Base-by-base conservation (phyloP, 2,888 invertebrate genomes). In the Troides oblongomaculatus region DNA sequence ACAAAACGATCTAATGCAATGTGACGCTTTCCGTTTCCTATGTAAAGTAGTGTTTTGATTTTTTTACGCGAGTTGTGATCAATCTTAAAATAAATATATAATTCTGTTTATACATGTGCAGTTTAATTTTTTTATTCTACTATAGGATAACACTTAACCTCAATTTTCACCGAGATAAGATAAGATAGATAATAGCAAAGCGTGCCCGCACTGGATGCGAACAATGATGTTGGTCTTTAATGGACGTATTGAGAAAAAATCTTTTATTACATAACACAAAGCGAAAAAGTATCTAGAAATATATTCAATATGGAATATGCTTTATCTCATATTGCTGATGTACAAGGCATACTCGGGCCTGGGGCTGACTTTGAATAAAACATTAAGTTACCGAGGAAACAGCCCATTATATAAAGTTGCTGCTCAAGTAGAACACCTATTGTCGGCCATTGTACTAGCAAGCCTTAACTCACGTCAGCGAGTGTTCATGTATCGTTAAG, bases 41-140 rank as follows among this genome's bases (percentile, higher is more conserved):
- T 72, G 66, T 82, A 83, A 79, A 73, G 81, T 86, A 86, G 83
- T 81, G 81, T 84, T 85, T 82, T 77, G 80, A 84, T 82, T 86
- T 86, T 53, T 60, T 88, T 84, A 87, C 85, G 88, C 85, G 78
- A 82, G 83, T 82, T 84, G 84, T 86, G 87, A 86, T 84, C 81
- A 85, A 84, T 86, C 81, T 69, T 57, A 30, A 62, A 69, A 60
- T 82, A 81, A 87, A 83, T 81, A 85, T 76, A 81, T 53, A 53
- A 86, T 84, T 86, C 86, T 88, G 87, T 89, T 84, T 85, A 83
- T 72, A 79, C 65, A 69, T 56, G 77, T 74, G 79, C 85, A 84
- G 86, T 74, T 85, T 86, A 84, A 73, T 63, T 66, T 18, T 14
- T 6, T 18, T 6, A 53, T 53, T 53, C 39, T 10, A 3, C 30